Evolutionary conservation across 2,797 vertebrate species (phyloP), one percentile per base, ranked within the genome.

Genomic region (Melanotaenia boesemani): DNA sequence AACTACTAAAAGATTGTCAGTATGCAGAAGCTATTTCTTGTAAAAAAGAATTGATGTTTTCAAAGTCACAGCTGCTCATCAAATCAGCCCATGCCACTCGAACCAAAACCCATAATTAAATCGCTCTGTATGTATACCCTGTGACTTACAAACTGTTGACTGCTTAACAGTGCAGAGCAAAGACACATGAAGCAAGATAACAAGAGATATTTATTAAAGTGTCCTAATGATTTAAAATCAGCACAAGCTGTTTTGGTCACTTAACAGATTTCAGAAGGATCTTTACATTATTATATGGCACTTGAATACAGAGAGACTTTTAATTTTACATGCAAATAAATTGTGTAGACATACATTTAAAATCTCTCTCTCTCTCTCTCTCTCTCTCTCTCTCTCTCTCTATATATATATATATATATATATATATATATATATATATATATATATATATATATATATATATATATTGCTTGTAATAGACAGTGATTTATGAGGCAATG

Each of bases 141-240:
- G 72, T 70, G 63, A 71, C 67, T 73, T 79, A 41, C 77, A 79
- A 72, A 82, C 59, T 84, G 80, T 77, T 81, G 80, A 79, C 77
- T 66, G 37, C 65, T 61, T 70, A 72, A 76, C 73, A 73, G 71
- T 9, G 61, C 72, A 58, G 44, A 77, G 72, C 74, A 58, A 50
- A 58, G 74, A 77, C 82, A 82, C 84, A 81, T 81, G 59, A 80
- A 63, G 74, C 65, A 77, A 79, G 75, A 65, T 68, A 72, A 72
- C 63, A 34, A 57, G 55, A 78, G 73, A 72, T 77, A 81, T 72
- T 87, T 66, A 79, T 79, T 80, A 72, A 55, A 52, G 48, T 66
- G 30, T n/a, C 36, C 6, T 54, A 79, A 88, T 88, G 82, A 80
- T 67, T 74, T 67, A 66, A 66, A 72, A 72, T 64, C 60, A 20